phyloP scores from a whole-genome alignment of 2,888 invertebrate species.

The Laothoe populi region DNA sequence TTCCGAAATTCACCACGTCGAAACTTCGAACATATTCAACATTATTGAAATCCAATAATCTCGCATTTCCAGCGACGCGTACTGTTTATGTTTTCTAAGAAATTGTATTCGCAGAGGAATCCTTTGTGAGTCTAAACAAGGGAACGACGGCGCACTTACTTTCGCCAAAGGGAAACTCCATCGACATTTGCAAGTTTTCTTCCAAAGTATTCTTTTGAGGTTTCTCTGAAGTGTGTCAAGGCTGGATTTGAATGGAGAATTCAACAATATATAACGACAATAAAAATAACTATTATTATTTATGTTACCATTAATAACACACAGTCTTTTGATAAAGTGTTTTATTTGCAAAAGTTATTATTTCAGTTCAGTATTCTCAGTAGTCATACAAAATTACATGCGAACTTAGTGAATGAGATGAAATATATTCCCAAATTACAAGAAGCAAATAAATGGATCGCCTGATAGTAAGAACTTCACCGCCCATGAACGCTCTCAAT shows the following conservation, averaged over 20 bases:
- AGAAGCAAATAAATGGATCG: too few relatives aligned
- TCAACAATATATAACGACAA: not conserved
- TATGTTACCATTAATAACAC: too few relatives aligned
- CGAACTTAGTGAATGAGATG: too few relatives aligned
- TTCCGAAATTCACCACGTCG: not conserved
- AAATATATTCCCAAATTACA: too few relatives aligned
- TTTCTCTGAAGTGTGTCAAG: conserved; percentile 9
- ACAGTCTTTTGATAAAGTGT: too few relatives aligned
- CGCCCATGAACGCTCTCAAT: too few relatives aligned
- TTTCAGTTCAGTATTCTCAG: too few relatives aligned
- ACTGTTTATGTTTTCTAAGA: conserved; percentile 3
- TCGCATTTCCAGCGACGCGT: not conserved
- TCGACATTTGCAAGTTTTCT: not conserved
- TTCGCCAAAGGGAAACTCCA: not conserved
- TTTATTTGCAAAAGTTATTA: too few relatives aligned
- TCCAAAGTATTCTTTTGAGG: conserved; percentile 11
- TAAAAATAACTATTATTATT: not conserved
- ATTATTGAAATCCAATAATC: conserved; percentile 18
- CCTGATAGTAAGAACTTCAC: too few relatives aligned
- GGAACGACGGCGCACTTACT: conserved; percentile 5
- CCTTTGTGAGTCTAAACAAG: conserved; percentile 10
- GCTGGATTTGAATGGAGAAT: not conserved
- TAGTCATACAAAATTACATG: too few relatives aligned
- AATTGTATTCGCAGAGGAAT: conserved; percentile 1
- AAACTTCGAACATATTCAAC: conserved; percentile 1